Conservation (phyloP, 2,888 invertebrate genomes). For the Camponotus fellah region DNA sequence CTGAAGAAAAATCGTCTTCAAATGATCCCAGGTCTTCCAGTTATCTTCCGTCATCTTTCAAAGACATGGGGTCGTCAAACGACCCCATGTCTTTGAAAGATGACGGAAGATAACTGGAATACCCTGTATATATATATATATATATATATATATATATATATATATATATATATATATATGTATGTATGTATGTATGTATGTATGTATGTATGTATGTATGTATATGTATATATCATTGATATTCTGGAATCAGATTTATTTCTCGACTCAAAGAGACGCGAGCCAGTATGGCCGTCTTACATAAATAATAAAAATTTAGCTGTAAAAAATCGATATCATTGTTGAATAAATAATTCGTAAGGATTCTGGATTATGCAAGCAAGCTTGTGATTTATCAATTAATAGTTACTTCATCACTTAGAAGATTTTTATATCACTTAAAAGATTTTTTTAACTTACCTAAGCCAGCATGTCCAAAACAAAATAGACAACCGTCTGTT, state of each 20-base stretch:
- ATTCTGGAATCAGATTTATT: slow-evolving; percentile 37
- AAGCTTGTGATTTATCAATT: background rate
- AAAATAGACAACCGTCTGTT: slow-evolving; percentile 96
- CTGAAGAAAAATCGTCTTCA: too few species aligned
- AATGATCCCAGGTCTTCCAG: too few species aligned
- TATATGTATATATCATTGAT: background rate
- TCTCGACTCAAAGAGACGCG: background rate
- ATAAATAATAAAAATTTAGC: background rate
- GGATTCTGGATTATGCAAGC: background rate
- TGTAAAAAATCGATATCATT: background rate
- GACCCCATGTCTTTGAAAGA: too few species aligned
- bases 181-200: too few species aligned
- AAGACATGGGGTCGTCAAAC: too few species aligned
- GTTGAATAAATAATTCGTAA: background rate
- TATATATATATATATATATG: too few species aligned
- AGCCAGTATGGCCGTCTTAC: background rate
- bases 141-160: too few species aligned
- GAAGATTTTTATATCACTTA: too few species aligned
- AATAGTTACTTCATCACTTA: background rate
- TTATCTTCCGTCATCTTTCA: too few species aligned
- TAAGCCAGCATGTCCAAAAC: slow-evolving; percentile 95
- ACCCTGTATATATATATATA: too few species aligned
- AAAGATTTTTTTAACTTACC: slow-evolving; percentile 87
- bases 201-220: too few species aligned
- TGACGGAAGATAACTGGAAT: too few species aligned